phyloP scores from a whole-genome alignment of 2,888 invertebrate species.

The Sarcophaga subvicina region DNA sequence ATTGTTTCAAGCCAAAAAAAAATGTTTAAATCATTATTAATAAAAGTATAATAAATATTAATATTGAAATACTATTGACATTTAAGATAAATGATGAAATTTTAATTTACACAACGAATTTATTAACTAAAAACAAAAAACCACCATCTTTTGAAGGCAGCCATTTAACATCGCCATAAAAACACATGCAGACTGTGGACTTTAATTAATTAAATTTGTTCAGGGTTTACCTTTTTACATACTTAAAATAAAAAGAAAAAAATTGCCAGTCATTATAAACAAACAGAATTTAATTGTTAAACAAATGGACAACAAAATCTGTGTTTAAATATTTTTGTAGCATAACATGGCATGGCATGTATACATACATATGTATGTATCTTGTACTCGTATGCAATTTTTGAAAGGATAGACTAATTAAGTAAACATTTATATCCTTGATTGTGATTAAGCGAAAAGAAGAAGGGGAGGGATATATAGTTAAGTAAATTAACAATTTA shows the following conservation, averaged over 20 bases:
- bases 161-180: not conserved
- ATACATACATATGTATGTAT: too few relatives aligned
- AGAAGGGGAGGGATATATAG: not conserved
- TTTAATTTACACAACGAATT: conserved; percentile 29
- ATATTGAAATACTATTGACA: conserved; percentile 50
- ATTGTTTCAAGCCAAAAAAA: not conserved
- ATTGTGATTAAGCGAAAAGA: too few relatives aligned
- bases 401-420: not conserved
- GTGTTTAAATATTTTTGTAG: not conserved
- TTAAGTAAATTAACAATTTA: conserved; percentile 9
- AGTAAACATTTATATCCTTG: not conserved
- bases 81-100: conserved; percentile 50
- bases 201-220: conserved; percentile 20
- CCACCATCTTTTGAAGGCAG: not conserved
- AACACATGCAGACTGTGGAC: not conserved
- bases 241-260: not conserved
- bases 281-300: not conserved
- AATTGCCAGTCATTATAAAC: conserved; percentile 16
- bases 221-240: conserved; percentile 5
- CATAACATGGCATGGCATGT: too few relatives aligned
- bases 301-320: conserved; percentile 13
- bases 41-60: conserved; percentile 39
- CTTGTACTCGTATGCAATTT: not conserved
- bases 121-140: not conserved
- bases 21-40: not conserved